Evolutionary conservation across 92 coral and sea anemone genomes (phyloP).

Genomic region (Heliopora coerulea): DNA sequence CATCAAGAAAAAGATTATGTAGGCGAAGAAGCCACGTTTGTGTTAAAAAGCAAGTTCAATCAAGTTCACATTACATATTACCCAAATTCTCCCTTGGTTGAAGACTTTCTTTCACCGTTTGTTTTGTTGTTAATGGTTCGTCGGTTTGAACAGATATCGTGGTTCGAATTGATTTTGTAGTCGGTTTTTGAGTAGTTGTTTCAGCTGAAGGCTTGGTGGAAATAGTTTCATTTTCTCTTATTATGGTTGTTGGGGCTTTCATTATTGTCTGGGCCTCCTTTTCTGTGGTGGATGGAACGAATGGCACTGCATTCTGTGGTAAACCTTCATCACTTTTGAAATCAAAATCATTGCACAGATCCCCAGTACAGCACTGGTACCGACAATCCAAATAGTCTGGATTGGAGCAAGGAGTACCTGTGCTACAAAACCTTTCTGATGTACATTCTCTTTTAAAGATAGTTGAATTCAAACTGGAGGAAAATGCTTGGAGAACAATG

Average conservation of each 20-base stretch:
- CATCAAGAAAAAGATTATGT: too few species aligned
- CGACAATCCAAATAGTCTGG: constrained; percentile 15
- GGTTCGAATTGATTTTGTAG: too few species aligned
- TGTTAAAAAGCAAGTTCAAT: too few species aligned
- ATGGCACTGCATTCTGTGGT: neutral
- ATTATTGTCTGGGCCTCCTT: neutral
- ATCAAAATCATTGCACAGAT: constrained; percentile 31
- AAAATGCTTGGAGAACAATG: constrained; percentile 35
- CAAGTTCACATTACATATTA: too few species aligned
- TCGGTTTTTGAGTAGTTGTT: neutral
- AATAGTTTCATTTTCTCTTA: neutral
- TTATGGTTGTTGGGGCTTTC: neutral
- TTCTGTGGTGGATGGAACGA: neutral
- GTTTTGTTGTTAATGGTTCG: too few species aligned
- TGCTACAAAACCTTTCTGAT: constrained; percentile 12
- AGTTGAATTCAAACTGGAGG: constrained; percentile 14
- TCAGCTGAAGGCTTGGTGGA: neutral
- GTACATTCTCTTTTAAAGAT: constrained; percentile 37
- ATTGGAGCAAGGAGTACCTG: constrained; percentile 1
- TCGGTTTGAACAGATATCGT: too few species aligned
- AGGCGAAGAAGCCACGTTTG: too few species aligned
- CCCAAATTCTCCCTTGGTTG: too few species aligned
- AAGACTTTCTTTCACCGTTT: too few species aligned
- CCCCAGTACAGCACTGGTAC: constrained; percentile 33
- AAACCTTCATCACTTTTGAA: neutral